A percentile compares a stretch with the other conserved stretches of the same genome.
phyloP scores from a whole-genome alignment of 64 coral and sea anemone genomes.

The Pocillopora verrucosa region DNA sequence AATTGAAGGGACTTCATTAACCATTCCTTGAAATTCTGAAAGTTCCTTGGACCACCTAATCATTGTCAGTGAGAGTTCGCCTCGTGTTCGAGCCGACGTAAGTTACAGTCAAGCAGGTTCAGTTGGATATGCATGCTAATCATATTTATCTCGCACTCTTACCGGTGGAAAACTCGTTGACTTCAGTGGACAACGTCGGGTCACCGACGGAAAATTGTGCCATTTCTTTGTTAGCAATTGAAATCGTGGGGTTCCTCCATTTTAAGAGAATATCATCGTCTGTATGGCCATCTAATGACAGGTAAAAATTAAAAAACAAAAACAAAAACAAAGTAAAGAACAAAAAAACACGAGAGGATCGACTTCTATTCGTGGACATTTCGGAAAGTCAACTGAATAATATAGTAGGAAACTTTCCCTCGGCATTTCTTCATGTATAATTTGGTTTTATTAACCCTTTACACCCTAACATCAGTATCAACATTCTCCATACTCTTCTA shows the following conservation, averaged over 20 bases:
- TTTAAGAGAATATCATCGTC: slow-evolving; percentile 20
- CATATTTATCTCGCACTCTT: neutral
- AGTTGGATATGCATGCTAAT: neutral
- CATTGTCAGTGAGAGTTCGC: no score
- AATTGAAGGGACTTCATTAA: no score
- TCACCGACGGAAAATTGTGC: slow-evolving; percentile 51
- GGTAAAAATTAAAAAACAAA: neutral
- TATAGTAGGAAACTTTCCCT: no score
- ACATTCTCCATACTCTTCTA: no score
- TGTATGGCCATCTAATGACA: slow-evolving; percentile 38
- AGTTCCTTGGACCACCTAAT: no score
- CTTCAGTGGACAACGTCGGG: neutral
- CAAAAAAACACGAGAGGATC: no score
- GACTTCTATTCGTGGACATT: no score
- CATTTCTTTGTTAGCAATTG: slow-evolving; percentile 56
- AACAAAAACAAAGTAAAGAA: neutral
- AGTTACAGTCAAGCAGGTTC: neutral
- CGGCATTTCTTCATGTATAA: no score
- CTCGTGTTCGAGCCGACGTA: neutral
- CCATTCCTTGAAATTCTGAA: no score
- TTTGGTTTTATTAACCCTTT: no score
- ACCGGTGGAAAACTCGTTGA: slow-evolving; percentile 7
- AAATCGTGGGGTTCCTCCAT: slow-evolving; percentile 28
- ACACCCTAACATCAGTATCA: no score
- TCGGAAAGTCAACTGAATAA: no score